phyloP scores from a whole-genome alignment of 23 tunicate genomes.

The Trididemnum miniatum region DNA sequence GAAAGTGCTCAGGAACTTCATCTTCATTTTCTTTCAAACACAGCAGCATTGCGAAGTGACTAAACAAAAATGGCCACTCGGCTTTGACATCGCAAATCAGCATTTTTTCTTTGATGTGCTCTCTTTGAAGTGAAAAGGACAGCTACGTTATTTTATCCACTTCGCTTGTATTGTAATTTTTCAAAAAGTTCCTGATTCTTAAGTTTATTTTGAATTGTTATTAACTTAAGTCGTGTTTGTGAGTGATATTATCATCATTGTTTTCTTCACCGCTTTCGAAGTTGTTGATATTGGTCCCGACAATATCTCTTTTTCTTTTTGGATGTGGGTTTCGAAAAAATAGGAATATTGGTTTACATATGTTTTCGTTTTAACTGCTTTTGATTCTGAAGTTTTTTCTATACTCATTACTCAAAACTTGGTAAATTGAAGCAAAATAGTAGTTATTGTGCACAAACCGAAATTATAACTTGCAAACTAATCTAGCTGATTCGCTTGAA shows the following conservation, averaged over 20 bases:
- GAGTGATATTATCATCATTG: background rate
- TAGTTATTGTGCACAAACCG: no score
- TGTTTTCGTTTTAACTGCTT: no score
- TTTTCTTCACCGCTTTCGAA: background rate
- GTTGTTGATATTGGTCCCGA: background rate
- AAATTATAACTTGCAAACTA: no score
- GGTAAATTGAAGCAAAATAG: no score
- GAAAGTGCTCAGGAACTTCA: background rate
- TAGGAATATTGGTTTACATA: no score
- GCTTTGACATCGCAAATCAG: background rate
- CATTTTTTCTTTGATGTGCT: constrained; percentile 1
- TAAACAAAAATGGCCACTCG: constrained; percentile 7
- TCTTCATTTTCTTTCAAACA: background rate
- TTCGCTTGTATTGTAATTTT: background rate
- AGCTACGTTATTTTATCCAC: background rate
- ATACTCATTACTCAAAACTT: no score
- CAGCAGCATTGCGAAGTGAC: background rate
- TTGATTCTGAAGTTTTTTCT: no score
- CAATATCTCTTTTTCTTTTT: background rate
- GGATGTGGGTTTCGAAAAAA: background rate
- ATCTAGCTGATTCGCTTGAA: no score
- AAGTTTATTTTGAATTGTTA: background rate
- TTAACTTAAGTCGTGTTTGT: background rate
- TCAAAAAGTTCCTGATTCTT: background rate
- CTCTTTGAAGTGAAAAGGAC: background rate